Percentiles rank a stretch among this genome's conserved stretches.
phyloP scores from a whole-genome alignment of 2,888 invertebrate genomes.

The Stenodema calcarata region DNA sequence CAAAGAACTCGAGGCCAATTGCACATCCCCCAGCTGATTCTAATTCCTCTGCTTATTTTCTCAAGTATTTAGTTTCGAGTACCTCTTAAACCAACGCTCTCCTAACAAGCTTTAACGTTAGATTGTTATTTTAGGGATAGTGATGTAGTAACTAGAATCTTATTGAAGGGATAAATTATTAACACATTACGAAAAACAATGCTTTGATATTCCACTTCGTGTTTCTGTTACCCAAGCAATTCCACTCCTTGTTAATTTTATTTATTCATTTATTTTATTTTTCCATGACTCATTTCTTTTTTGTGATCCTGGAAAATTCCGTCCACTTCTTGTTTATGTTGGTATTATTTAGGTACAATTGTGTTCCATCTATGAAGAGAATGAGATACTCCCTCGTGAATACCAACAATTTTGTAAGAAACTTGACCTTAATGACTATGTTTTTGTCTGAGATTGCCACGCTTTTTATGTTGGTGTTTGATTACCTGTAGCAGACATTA shows the following conservation, averaged over 20 bases:
- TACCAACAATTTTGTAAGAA: slow-evolving; percentile 53
- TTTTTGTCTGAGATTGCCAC: slow-evolving; percentile 26
- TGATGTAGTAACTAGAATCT: no score
- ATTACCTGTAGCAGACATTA: slow-evolving; percentile 8
- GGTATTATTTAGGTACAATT: slow-evolving; percentile 52
- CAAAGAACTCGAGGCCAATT: no score
- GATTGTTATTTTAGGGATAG: no score
- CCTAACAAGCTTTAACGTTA: no score
- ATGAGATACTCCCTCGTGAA: slow-evolving; percentile 50
- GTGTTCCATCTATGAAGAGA: slow-evolving; percentile 54
- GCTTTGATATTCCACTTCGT: not conserved
- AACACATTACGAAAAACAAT: not conserved
- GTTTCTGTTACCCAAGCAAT: not conserved
- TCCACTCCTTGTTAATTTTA: not conserved
- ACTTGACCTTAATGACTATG: slow-evolving; percentile 16
- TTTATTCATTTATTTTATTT: not conserved
- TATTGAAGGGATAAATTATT: no score
- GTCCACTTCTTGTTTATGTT: slow-evolving; percentile 47
- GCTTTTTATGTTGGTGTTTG: slow-evolving; percentile 45
- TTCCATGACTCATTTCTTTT: not conserved
- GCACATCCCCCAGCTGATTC: no score
- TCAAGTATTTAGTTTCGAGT: no score
- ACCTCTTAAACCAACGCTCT: no score
- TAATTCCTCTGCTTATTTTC: no score
- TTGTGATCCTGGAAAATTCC: not conserved